Percentiles rank a stretch among this genome's conserved stretches.
phyloP scores from a whole-genome alignment of 2,888 invertebrate species.

The Philereme vetulata region DNA sequence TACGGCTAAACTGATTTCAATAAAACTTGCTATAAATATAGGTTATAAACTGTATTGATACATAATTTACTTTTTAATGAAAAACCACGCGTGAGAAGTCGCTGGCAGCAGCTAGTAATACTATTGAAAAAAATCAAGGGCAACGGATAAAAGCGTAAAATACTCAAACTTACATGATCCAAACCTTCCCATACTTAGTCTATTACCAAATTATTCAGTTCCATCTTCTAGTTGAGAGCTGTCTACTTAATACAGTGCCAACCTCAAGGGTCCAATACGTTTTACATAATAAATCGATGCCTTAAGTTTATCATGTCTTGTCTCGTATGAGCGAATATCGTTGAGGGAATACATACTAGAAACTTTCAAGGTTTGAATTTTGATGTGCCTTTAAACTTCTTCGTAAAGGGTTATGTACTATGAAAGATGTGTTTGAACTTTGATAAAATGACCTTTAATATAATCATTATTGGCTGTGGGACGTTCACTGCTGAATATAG shows the following conservation, averaged over 20 bases:
- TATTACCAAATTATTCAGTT: slow-evolving; percentile 27
- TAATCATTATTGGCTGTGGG: too few relatives aligned
- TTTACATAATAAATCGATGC: slow-evolving; percentile 45
- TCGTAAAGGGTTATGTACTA: background rate
- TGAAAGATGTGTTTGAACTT: too few relatives aligned
- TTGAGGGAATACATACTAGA: slow-evolving; percentile 32
- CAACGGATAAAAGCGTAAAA: background rate
- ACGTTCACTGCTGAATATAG: too few relatives aligned
- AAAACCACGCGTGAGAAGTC: too few relatives aligned
- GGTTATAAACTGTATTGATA: too few relatives aligned
- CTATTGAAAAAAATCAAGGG: too few relatives aligned
- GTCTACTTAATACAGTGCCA: slow-evolving; percentile 49
- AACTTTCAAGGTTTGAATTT: slow-evolving; percentile 23
- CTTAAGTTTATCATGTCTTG: slow-evolving; percentile 37
- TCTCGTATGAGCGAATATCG: slow-evolving; percentile 37
- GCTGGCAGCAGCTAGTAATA: too few relatives aligned
- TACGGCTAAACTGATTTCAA: too few relatives aligned
- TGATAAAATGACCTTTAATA: too few relatives aligned
- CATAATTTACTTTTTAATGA: too few relatives aligned
- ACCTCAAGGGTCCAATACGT: slow-evolving; percentile 42
- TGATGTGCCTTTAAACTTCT: slow-evolving; percentile 15
- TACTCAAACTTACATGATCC: background rate
- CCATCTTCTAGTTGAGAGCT: slow-evolving; percentile 34
- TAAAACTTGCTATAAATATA: too few relatives aligned
- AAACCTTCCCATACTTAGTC: background rate